A percentile compares a stretch with the other conserved stretches of the same genome.
phyloP scores from a whole-genome alignment of 2,888 invertebrate genomes.

The Mesorhabditis sp. region DNA sequence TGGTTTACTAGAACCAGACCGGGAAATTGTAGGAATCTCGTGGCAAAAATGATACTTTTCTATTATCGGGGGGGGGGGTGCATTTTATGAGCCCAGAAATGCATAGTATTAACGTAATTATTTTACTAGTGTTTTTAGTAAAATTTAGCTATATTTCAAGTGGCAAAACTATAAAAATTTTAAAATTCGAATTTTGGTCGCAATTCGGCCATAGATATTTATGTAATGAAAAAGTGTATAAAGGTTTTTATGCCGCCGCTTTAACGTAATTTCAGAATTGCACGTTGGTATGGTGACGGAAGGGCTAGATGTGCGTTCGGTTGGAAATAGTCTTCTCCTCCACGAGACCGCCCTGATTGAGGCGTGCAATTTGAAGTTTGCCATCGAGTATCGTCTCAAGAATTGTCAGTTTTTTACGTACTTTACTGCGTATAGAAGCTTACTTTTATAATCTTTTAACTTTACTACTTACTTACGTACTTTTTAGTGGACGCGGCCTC shows the following conservation, averaged over 20 bases:
- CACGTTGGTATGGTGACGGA: constrained; percentile 63
- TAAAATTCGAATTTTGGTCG: not conserved
- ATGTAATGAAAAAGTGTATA: too few relatives aligned
- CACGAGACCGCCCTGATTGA: constrained; percentile 95
- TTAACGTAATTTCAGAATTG: constrained; percentile 26
- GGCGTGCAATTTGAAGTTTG: constrained; percentile 95
- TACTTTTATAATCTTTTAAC: not conserved
- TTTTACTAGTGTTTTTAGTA: not conserved
- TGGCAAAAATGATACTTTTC: too few relatives aligned
- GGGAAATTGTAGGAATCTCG: too few relatives aligned
- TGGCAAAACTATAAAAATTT: not conserved
- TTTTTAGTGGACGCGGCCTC: constrained; percentile 48
- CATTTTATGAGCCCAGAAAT: too few relatives aligned
- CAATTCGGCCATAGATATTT: too few relatives aligned
- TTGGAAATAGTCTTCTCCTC: constrained; percentile 86
- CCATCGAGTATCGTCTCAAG: constrained; percentile 89
- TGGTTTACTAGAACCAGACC: too few relatives aligned
- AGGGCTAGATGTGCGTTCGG: constrained; percentile 75
- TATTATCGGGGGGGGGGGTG: too few relatives aligned
- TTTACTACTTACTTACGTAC: not conserved
- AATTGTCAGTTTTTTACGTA: constrained; percentile 65
- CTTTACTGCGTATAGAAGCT: too few relatives aligned
- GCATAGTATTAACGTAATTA: not conserved
- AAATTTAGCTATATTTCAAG: too few relatives aligned
- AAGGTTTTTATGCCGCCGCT: too few relatives aligned